Base-by-base conservation (phyloP, 2,113 vertebrate species). In the Silurus meridionalis region DNA sequence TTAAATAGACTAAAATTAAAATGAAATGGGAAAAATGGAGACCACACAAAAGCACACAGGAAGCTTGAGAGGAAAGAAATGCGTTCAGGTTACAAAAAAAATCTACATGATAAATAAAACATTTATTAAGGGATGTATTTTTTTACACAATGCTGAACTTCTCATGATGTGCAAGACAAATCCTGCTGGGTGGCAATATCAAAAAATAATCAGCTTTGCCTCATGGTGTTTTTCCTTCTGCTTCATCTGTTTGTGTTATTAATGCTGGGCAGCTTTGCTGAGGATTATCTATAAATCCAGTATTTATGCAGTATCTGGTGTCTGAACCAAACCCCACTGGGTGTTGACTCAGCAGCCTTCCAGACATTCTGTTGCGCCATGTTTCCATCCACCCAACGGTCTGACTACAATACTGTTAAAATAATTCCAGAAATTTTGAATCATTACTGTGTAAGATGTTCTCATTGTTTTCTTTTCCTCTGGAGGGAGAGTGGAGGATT, bases 401-500 rank as follows among this genome's bases (percentile, higher is more conserved):
- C 81, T 61, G 61, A 57, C 78, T 55, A 74, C 57, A 80, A 57
- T 63, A 11, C 69, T 13, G 80, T 21, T 21, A 69, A 83, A 23
- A 48, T 83, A 55, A 71, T 5, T 64, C 23, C 72, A 55, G 67
- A 85, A 85, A 60, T 25, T 67, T 50, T 66, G 7, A 67, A 57
- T 85, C 79, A 82, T 52, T 17, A 67, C 60, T 67, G 79, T 50
- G 58, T 85, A 75, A 88, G 77, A 21, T 8, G 21, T 80, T 57
- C 21, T 78, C 6, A 55, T 83, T 7, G 4, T n/a, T 48, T 53
- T 37, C 55, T 3, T 28, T 86, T 71, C 53, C 21, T 46, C 48
- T 52, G 13, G 48, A 28, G 55, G 23, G 37, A 50, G 66, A 71
- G 23, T 28, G 25, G 60, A 60, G n/a, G 5, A 37, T 21, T 8